Evolutionary conservation across 1,140 invertebrate species (phyloP), one percentile per base, ranked within the genome.

Genomic region (Adelges cooleyi): DNA sequence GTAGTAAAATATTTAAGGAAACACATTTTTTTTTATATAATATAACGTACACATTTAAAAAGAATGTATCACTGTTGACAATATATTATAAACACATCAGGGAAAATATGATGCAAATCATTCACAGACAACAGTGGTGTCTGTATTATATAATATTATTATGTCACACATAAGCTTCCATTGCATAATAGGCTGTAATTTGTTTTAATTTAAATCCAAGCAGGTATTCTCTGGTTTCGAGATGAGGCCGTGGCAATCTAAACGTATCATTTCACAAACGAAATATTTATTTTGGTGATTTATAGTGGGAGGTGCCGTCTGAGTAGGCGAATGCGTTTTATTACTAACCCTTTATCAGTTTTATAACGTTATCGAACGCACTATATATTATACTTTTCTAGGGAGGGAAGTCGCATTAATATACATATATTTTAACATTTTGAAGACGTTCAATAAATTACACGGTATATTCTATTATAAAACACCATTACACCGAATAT

Each of bases 331-430:
- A 51, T 33, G 49, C 49, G 18, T 51, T 51, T 51, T 51, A 51
- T 51, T 51, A 33, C 49, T 27, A 27, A 13, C n/a, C 20, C n/a
- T 51, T 51, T 51, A 51, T 51, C 27, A 33, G 49, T 51, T 33
- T 51, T 51, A 51, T 33, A 18, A 33, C 25, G 4, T 18, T 29
- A 51, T 51, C 25, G 49, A 33, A 13, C 25, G n/a, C 9, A 51
- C 27, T 51, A 51, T 17, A 33, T 1, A 27, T 51, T 15, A 33
- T 13, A 33, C 25, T 51, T 33, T 27, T 29, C 1, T 17, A 11
- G 17, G 13, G 49, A 1, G 8, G 11, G 5, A 33, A 33, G 5
- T 33, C 29, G 11, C 11, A 33, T 33, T 33, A 33, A 33, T 33
- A 33, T 33, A 33, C 29, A 33, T 33, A 33, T 33, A 33, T 33